Conservation (phyloP, 2,888 invertebrate genomes). For the Ennomos fuscantarius region DNA sequence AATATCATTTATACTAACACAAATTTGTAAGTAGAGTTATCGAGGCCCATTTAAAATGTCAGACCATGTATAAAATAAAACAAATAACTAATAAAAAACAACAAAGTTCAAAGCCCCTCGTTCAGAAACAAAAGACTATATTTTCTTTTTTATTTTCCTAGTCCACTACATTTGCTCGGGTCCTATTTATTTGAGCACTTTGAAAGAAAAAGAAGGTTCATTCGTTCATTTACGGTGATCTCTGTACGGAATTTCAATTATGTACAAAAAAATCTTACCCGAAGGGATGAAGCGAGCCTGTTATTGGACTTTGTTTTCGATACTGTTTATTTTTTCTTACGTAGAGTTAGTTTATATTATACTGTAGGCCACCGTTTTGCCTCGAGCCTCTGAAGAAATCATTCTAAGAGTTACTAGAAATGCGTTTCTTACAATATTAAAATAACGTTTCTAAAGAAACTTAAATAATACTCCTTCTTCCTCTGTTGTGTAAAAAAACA, state of each 20-base stretch:
- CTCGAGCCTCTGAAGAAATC: not conserved
- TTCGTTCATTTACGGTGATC: too few relatives aligned
- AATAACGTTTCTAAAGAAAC: too few relatives aligned
- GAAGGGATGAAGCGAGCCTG: conserved; percentile 28
- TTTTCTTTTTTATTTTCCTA: not conserved
- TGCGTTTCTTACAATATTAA: too few relatives aligned
- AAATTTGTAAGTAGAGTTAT: too few relatives aligned
- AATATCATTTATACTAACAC: too few relatives aligned
- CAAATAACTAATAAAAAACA: too few relatives aligned
- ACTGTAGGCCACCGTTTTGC: not conserved
- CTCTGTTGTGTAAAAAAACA: too few relatives aligned
- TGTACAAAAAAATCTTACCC: conserved; percentile 34
- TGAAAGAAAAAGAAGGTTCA: conserved; percentile 33
- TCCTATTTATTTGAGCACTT: conserved; percentile 42
- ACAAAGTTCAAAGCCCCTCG: too few relatives aligned
- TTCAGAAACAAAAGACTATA: not conserved
- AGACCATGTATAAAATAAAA: too few relatives aligned
- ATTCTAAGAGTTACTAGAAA: too few relatives aligned
- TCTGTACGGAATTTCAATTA: conserved; percentile 46
- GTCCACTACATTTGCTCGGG: conserved; percentile 15
- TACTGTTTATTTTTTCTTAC: conserved; percentile 10
- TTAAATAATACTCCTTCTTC: too few relatives aligned
- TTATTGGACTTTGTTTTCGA: conserved; percentile 27
- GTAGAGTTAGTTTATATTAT: conserved; percentile 3
- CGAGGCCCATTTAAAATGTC: too few relatives aligned